A percentile compares a stretch with the other conserved stretches of the same genome.
phyloP scores from a whole-genome alignment of 2,113 vertebrate genomes.

The Aldabrachelys gigantea region DNA sequence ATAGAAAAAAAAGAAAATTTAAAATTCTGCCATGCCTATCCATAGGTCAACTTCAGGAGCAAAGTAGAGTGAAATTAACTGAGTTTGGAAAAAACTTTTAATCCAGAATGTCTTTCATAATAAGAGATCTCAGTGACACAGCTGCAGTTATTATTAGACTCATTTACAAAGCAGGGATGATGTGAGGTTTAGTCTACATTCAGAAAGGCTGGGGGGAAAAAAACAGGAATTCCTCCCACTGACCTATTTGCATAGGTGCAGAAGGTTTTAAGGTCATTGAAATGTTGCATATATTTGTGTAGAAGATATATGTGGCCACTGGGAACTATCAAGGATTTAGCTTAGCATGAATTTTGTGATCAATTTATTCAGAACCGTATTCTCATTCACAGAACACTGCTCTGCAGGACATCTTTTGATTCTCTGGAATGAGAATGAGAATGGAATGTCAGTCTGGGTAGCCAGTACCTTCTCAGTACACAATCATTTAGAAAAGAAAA shows the following conservation, averaged over 20 bases:
- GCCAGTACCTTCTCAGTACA: neutral
- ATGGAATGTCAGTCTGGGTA: neutral
- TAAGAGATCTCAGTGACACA: neutral
- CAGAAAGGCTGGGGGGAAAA: neutral
- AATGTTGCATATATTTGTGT: conserved; percentile 1
- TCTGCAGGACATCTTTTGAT: conserved; percentile 47
- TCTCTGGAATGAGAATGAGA: conserved; percentile 41
- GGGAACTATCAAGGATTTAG: neutral
- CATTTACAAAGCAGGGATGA: neutral
- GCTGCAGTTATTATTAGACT: neutral
- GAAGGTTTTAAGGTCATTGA: neutral
- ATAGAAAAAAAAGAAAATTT: neutral
- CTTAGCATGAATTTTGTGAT: conserved; percentile 32
- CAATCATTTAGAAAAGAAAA: neutral
- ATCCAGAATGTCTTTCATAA: conserved; percentile 4
- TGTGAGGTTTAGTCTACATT: conserved; percentile 11
- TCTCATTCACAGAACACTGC: conserved; percentile 52
- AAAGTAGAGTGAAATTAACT: neutral
- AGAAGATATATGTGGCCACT: neutral
- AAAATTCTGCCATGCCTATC: neutral
- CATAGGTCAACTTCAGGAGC: neutral
- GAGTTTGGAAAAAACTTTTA: neutral
- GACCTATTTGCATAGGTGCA: neutral
- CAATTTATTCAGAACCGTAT: conserved; percentile 54
- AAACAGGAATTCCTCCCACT: accelerated